phyloP scores from a whole-genome alignment of 2,797 vertebrate genomes.

The Rhabdophis nuchalis region DNA sequence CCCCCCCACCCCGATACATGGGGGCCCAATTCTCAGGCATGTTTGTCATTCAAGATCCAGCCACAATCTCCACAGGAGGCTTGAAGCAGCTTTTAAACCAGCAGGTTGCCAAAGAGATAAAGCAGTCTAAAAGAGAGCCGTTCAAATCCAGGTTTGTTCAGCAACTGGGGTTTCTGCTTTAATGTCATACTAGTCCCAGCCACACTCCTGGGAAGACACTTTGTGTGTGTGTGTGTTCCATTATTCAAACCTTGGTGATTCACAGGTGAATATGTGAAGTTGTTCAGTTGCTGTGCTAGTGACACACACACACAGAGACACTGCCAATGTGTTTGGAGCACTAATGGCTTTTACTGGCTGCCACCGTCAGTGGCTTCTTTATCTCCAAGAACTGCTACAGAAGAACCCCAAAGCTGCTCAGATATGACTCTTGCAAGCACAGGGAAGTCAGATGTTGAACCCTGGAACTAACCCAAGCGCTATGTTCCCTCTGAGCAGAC shows the following conservation, averaged over 20 bases:
- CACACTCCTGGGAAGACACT: not conserved
- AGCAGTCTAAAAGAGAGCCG: not conserved
- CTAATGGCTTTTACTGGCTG: not conserved
- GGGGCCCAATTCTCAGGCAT: not conserved
- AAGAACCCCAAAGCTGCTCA: not conserved
- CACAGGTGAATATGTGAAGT: not conserved
- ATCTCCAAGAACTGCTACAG: not conserved
- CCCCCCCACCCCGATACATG: not conserved
- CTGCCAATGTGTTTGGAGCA: not conserved
- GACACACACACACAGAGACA: not conserved
- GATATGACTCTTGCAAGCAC: not conserved
- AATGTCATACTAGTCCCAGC: not conserved
- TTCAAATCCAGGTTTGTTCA: not conserved
- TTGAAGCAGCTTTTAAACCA: not conserved
- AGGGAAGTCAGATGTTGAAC: not conserved
- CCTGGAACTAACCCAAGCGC: not conserved
- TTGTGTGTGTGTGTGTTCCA: not conserved
- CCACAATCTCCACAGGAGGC: not conserved
- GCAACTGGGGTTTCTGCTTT: not conserved
- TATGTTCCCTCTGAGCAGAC: not conserved
- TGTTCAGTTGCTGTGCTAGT: not conserved
- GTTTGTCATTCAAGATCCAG: not conserved
- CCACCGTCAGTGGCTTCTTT: not conserved
- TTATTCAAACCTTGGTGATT: not conserved
- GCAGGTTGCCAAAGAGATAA: not conserved